Base-by-base conservation (phyloP, 2,888 invertebrate genomes). In the Protula sp. region DNA sequence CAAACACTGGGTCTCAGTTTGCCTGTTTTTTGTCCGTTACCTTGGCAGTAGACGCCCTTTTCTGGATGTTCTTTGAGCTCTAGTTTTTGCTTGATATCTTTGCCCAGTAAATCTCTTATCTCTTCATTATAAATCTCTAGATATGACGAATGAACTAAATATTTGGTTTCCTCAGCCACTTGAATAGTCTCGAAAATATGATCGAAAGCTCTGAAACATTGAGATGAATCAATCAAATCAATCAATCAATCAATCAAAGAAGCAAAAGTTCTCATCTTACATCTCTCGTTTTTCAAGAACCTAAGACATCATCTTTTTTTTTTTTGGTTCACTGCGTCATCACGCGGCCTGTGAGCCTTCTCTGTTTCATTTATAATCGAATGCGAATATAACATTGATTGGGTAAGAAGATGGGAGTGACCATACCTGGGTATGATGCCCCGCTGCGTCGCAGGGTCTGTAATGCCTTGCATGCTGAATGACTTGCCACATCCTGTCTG, bases 401-500 rank as follows among this genome's bases (percentile, higher is more conserved):
- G n/a, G n/a, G n/a, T n/a, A n/a, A n/a, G n/a, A n/a, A n/a, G n/a
- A n/a, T n/a, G n/a, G n/a, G n/a, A n/a, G n/a, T n/a, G n/a, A n/a
- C n/a, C n/a, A n/a, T n/a, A 79, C 80, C 82, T 77, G 66, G 89
- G 89, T 70, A 91, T 88, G 66, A 90, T 87, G 28, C 84, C 84
- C 64, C 80, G 73, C 67, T 84, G 84, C 48, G 75, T 69, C 0
- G 80, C 66, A 0, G 85, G 84, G 56, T 84, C 81, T 1, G 81
- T 68, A 29, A 85, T 80, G 5, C 90, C 92, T 77, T 91, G 91
- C 92, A 94, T 94, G 14, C 91, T 90, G 77, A 89, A 91, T 0
- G 91, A 91, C 79, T 93, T 94, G 9, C 93, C 93, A 77, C 92
- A 91, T 0, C 93, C 92, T 0, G 92, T 93, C 82, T 93, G 93